These are phyloP conservation scores for Stichopus horrens DNA, from an alignment of 53 echinoderm and acorn worm genomes.

Conservation along the genomic window DNA sequence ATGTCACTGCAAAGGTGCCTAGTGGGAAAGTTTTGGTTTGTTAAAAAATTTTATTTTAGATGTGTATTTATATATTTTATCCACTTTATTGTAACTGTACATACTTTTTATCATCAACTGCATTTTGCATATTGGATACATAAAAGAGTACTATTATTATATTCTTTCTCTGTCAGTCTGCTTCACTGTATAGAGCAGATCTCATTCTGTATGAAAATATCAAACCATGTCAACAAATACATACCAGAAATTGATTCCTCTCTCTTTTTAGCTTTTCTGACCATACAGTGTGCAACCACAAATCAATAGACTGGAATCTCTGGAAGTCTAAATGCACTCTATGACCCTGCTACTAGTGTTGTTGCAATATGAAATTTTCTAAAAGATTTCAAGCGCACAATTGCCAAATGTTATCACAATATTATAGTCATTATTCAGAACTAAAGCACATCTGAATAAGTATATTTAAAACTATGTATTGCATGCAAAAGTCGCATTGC, in stretches of 20 bases:
- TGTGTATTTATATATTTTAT: slow-evolving; percentile 13
- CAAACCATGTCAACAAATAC: neutral
- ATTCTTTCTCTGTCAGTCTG: slow-evolving; percentile 34
- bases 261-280: no score
- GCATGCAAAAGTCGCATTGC: no score
- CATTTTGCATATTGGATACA: slow-evolving; percentile 39
- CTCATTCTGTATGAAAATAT: slow-evolving; percentile 15
- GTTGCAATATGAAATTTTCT: no score
- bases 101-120: slow-evolving; percentile 15
- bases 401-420: no score
- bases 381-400: no score
- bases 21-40: neutral
- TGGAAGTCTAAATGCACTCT: no score
- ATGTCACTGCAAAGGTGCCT: slow-evolving; percentile 37
- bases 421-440: no score
- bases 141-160: slow-evolving; percentile 26
- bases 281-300: no score
- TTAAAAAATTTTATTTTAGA: neutral
- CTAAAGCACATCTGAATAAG: no score
- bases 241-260: neutral
- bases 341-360: no score
- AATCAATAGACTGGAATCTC: no score
- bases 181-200: neutral
- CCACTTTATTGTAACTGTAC: neutral
- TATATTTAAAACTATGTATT: no score